A percentile compares a stretch with the other conserved stretches of the same genome.
These are phyloP conservation scores for Himalopsyche japonica DNA, from an alignment of 2,888 invertebrate genomes.

Conservation along the genomic window DNA sequence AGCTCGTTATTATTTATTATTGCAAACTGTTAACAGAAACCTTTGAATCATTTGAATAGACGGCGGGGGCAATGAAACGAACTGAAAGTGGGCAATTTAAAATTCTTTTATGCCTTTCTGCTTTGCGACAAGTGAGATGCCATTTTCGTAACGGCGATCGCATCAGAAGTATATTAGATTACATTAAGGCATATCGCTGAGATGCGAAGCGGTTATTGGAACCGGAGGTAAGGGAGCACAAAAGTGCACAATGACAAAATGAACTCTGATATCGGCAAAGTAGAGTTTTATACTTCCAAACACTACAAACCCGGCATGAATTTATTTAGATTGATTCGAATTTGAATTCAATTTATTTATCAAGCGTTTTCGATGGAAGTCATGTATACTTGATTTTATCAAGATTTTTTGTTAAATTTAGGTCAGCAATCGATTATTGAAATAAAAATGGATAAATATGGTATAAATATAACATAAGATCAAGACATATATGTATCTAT, in stretches of 20 bases:
- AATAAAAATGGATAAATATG: no score
- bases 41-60: no score
- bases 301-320: background rate
- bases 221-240: background rate
- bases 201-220: background rate
- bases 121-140: background rate
- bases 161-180: background rate
- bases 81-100: background rate
- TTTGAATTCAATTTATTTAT: background rate
- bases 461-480: no score
- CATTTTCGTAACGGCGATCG: background rate
- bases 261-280: background rate
- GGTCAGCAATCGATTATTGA: no score
- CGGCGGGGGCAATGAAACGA: no score
- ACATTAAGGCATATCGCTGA: background rate
- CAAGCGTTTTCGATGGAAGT: no score
- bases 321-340: background rate
- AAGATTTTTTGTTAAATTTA: no score
- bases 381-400: no score
- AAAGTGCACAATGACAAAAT: background rate
- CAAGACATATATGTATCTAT: no score
- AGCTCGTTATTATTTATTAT: no score
- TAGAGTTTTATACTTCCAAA: background rate
- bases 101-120: background rate
- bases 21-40: no score